A percentile compares a stretch with the other conserved stretches of the same genome.
phyloP scores from a whole-genome alignment of 2,797 vertebrate species.

The Ptychadena robeensis region DNA sequence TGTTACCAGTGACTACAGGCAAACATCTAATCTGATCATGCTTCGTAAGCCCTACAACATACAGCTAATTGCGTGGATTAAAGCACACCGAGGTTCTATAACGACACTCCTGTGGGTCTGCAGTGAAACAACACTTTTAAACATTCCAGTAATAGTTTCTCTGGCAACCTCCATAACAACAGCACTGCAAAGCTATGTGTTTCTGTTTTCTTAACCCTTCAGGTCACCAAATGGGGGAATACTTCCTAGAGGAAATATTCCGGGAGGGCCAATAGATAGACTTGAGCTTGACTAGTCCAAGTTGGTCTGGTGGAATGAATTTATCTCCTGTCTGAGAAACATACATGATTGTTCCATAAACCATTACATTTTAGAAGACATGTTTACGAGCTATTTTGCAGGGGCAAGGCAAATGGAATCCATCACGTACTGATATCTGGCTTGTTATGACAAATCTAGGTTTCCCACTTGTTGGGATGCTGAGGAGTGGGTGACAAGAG shows the following conservation, averaged over 20 bases:
- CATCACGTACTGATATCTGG: conserved; percentile 35
- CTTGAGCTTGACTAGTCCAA: conserved; percentile 61
- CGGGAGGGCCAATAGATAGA: conserved; percentile 65
- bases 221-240: conserved; percentile 73
- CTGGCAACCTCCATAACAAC: conserved; percentile 80
- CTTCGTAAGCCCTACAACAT: conserved; percentile 60
- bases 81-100: conserved; percentile 69
- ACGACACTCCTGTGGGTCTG: conserved; percentile 70
- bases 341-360: conserved; percentile 11
- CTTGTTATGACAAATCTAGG: conserved; percentile 46
- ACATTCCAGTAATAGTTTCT: conserved; percentile 81
- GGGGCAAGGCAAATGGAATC: conserved; percentile 33
- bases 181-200: conserved; percentile 70
- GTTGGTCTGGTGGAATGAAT: conserved; percentile 12
- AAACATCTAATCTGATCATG: conserved; percentile 64
- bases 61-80: conserved; percentile 72
- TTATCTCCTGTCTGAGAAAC: conserved; percentile 3
- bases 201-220: conserved; percentile 83
- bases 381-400: conserved; percentile 29
- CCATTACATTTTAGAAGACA: conserved; percentile 21
- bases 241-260: conserved; percentile 77
- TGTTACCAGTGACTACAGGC: conserved; percentile 63
- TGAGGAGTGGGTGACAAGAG: conserved; percentile 40
- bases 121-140: conserved; percentile 77
- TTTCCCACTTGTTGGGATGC: conserved; percentile 7